Percentiles rank a stretch among this genome's conserved stretches.
These are phyloP conservation scores for Semnornis frantzii DNA, from an alignment of 2,113 vertebrate genomes.

Conservation along the genomic window DNA sequence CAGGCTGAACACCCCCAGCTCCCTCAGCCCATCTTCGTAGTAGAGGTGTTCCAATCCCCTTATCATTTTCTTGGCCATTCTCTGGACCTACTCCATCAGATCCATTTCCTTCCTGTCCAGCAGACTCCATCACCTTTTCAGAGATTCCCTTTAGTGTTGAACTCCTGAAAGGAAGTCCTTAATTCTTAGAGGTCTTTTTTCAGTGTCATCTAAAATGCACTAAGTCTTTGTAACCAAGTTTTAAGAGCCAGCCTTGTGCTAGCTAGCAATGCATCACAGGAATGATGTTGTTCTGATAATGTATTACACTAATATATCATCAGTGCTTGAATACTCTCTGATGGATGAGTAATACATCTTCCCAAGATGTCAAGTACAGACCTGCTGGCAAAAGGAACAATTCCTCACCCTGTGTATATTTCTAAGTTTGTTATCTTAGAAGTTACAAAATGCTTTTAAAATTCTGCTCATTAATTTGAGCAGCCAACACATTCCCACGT, in stretches of 20 bases:
- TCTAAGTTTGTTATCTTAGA: conserved; percentile 32
- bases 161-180: background rate
- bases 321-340: conserved; percentile 46
- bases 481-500: conserved; percentile 15
- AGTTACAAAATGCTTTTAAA: conserved; percentile 21
- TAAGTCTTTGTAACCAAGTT: conserved; percentile 45
- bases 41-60: too few relatives aligned
- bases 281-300: conserved; percentile 69
- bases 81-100: too few relatives aligned
- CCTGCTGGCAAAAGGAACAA: conserved; percentile 30
- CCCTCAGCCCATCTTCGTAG: too few relatives aligned
- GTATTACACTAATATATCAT: conserved; percentile 75
- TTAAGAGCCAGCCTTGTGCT: conserved; percentile 38
- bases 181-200: background rate
- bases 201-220: conserved; percentile 27
- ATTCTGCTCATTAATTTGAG: conserved; percentile 31
- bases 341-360: conserved; percentile 73
- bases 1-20: too few relatives aligned
- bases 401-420: background rate
- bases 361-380: conserved; percentile 61
- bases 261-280: conserved; percentile 62
- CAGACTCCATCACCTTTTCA: background rate
- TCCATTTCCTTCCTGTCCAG: too few relatives aligned
- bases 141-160: background rate
- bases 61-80: too few relatives aligned